A percentile compares a stretch with the other conserved stretches of the same genome.
Evolutionary conservation across 1,140 invertebrate genomes (phyloP).

Genomic region (Aphis craccivora): DNA sequence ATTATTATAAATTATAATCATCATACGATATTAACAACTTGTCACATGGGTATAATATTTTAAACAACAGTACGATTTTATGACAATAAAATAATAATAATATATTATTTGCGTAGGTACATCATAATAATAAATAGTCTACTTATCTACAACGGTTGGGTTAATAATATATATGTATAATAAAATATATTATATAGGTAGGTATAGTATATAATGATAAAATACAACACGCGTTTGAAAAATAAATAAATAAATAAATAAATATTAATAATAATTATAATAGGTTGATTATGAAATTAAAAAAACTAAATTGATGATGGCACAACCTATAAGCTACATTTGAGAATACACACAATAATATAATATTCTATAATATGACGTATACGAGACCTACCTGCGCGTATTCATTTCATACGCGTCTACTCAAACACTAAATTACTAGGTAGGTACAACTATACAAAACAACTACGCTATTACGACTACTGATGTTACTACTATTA

Average conservation of each 20-base stretch:
- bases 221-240: neutral
- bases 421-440: neutral
- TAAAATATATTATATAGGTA: neutral
- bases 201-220: neutral
- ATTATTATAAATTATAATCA: neutral
- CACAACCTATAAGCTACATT: slow-evolving; percentile 40
- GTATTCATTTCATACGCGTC: neutral
- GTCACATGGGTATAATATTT: neutral
- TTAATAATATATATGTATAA: neutral
- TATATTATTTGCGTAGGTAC: neutral
- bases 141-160: neutral
- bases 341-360: neutral
- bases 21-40: neutral
- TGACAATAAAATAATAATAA: neutral
- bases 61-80: neutral
- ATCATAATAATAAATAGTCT: neutral
- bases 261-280: neutral
- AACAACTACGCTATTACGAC: neutral
- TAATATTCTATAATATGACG: neutral
- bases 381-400: neutral
- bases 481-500: neutral
- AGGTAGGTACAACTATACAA: neutral
- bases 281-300: slow-evolving; percentile 22
- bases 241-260: slow-evolving; percentile 1
- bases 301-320: slow-evolving; percentile 24